Percentiles rank a stretch among this genome's conserved stretches.
Conservation (phyloP, 2,797 vertebrate species). For the Linurgus olivaceus region DNA sequence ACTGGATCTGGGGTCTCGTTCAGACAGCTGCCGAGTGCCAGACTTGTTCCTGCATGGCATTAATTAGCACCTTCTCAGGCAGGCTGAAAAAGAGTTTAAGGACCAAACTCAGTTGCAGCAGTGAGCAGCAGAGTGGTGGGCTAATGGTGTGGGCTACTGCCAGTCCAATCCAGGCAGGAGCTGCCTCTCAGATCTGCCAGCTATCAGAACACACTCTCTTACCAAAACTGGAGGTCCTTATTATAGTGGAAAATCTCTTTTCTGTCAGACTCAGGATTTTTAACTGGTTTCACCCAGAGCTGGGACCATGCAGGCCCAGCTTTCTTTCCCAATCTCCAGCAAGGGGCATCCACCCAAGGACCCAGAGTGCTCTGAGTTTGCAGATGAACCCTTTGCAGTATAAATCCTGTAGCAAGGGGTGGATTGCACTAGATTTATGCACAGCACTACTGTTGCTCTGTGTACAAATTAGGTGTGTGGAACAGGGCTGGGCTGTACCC, state of each 20-base stretch:
- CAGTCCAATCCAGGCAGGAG: neutral
- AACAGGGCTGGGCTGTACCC: neutral
- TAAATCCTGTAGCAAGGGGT: neutral
- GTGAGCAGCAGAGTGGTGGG: neutral
- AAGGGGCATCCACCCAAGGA: neutral
- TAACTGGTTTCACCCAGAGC: neutral
- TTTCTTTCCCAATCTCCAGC: neutral
- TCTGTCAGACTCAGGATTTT: neutral
- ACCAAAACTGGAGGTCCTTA: neutral
- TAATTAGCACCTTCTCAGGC: constrained; percentile 22
- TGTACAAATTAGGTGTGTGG: neutral
- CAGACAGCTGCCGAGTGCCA: neutral
- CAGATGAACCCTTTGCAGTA: neutral
- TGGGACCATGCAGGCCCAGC: neutral
- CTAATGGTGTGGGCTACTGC: neutral
- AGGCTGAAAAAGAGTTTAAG: neutral
- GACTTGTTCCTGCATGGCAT: neutral
- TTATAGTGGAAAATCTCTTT: neutral
- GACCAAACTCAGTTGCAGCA: neutral
- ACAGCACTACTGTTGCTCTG: neutral
- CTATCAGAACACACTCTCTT: neutral
- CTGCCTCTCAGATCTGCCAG: neutral
- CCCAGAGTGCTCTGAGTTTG: neutral
- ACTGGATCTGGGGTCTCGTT: neutral
- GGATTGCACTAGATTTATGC: neutral